A percentile compares a stretch with the other conserved stretches of the same genome.
These are phyloP conservation scores for Pachycephala philippinensis DNA, from an alignment of 2,113 vertebrate species.

Conservation along the genomic window DNA sequence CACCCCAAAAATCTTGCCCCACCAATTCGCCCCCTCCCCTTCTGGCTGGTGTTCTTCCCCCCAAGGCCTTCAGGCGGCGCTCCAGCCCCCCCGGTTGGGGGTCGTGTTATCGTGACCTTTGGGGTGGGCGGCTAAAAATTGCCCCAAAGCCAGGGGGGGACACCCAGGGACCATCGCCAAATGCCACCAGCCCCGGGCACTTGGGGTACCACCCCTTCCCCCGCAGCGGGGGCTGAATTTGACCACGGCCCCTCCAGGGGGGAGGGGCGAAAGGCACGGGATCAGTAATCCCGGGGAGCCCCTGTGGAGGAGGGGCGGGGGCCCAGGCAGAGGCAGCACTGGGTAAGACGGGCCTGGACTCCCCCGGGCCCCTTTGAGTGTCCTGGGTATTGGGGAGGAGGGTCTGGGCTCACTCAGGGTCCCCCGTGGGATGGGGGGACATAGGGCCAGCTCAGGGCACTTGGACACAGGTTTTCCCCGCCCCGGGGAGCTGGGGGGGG, in stretches of 20 bases:
- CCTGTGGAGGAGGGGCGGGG: too few species aligned
- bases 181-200: neutral
- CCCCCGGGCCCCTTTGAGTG: neutral
- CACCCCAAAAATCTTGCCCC: neutral
- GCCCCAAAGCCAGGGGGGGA: too few species aligned
- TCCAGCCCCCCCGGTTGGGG: neutral
- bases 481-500: rapidly evolving
- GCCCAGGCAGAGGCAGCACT: neutral
- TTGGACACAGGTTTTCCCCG: neutral
- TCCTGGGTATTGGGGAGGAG: neutral
- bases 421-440: too few species aligned
- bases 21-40: neutral
- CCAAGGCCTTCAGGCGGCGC: neutral
- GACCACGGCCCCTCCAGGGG: too few species aligned
- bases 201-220: neutral
- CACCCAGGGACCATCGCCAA: neutral
- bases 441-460: neutral
- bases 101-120: neutral
- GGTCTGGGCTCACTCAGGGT: neutral
- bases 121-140: neutral
- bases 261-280: neutral
- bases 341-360: neutral
- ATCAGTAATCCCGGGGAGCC: neutral
- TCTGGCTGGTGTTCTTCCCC: neutral
- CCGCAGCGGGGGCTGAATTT: neutral